These are phyloP conservation scores for Andrena trimmerana DNA, from an alignment of 2,888 invertebrate genomes.

Conservation along the genomic window DNA sequence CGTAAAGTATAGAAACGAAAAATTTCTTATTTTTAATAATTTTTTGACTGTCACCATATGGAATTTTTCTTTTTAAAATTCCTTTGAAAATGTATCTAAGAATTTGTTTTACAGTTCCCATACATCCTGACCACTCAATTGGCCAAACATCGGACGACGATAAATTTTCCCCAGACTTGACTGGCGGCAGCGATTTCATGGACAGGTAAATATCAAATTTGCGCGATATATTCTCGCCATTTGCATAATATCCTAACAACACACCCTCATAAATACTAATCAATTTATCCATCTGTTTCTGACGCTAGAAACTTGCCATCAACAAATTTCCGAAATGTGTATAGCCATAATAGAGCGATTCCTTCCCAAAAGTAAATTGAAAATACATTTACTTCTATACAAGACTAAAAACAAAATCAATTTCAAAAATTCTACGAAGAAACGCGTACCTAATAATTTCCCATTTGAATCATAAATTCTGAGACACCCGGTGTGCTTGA, in stretches of 20 bases:
- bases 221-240: conserved; percentile 1
- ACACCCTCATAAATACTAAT: no score
- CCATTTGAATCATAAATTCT: not conserved
- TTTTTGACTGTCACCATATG: not conserved
- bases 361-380: not conserved
- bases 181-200: conserved; percentile 58
- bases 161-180: conserved; percentile 65
- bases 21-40: not conserved
- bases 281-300: no score
- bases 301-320: no score
- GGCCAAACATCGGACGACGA: conserved; percentile 58
- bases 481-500: not conserved
- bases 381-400: not conserved
- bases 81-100: not conserved
- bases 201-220: conserved; percentile 60
- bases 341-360: not conserved
- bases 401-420: not conserved
- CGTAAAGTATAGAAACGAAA: no score
- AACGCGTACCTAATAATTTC: not conserved
- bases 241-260: not conserved
- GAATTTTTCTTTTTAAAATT: not conserved
- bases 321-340: no score
- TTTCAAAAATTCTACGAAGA: not conserved
- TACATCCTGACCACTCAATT: conserved; percentile 56
- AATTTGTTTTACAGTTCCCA: conserved; percentile 55